Conservation (phyloP, 2,797 vertebrate genomes). For the Lagorchestes hirsutus region DNA sequence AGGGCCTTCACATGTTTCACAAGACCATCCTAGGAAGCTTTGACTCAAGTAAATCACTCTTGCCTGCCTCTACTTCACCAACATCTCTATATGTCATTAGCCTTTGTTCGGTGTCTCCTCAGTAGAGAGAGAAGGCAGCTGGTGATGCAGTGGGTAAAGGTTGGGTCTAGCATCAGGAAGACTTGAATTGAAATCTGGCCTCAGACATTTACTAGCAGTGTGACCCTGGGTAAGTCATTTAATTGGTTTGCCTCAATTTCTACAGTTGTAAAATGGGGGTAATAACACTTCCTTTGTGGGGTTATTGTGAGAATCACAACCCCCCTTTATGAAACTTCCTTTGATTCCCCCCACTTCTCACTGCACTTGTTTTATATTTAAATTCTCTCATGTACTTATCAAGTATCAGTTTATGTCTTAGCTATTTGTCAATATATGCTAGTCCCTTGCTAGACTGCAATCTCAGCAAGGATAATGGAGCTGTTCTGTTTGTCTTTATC, state of each 20-base stretch:
- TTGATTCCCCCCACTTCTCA: neutral
- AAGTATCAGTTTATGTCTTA: neutral
- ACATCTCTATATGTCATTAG: neutral
- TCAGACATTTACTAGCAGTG: neutral
- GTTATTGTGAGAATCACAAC: neutral
- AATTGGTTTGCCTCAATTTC: neutral
- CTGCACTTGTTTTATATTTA: neutral
- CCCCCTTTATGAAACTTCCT: neutral
- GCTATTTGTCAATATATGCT: too few relatives aligned
- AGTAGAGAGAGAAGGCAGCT: neutral
- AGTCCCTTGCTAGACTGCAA: too few relatives aligned
- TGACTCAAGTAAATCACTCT: neutral
- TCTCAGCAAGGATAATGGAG: too few relatives aligned
- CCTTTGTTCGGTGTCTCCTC: neutral
- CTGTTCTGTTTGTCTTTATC: too few relatives aligned
- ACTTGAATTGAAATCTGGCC: neutral
- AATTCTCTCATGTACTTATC: neutral
- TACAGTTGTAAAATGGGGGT: neutral
- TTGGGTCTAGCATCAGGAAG: neutral
- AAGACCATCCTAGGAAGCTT: neutral
- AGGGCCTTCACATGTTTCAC: constrained; percentile 13
- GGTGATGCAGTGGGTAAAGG: neutral
- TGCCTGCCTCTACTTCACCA: neutral
- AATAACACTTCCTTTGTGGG: neutral
- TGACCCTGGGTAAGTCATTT: neutral